Base-by-base conservation (phyloP, 2,113 vertebrate genomes). In the Turdus rufiventris region DNA sequence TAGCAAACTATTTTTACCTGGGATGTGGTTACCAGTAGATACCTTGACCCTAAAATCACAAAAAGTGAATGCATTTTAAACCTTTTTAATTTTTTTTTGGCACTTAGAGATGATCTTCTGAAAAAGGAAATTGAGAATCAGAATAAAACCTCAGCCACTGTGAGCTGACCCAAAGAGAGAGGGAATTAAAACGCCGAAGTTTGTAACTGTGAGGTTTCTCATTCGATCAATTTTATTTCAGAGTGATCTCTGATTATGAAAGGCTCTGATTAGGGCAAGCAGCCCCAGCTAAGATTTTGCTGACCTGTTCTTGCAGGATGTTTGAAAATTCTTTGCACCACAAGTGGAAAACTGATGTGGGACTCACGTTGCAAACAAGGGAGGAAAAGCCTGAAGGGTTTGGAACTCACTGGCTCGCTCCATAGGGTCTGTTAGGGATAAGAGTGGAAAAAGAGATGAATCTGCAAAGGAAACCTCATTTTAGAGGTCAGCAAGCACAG, bases 381-480 rank as follows among this genome's bases (percentile, higher is more conserved):
- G 34, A 63, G 43, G 65, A 61, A 93, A 93, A 94, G 23, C 18
- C 43, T 63, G 61, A 89, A 85, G 76, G 68, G 43, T 68, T 48
- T 83, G 78, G 88, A 75, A 43, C 57, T 48, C 28, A 15, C 60
- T 74, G 86, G 10, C 70, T 56, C 15, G 2, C 51, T 83, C 81
- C 50, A 31, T 50, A 88, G 42, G 73, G 60, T 70, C 48, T 91
- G 68, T 14, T 28, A 56, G 73, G 94, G 83, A 25, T 80, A 71
- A 29, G 76, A 78, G 48, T 78, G 83, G 91, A 94, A 94, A 96
- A 94, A 96, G 56, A 93, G 79, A 93, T 56, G 74, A 95, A 92
- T 94, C 80, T 86, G 91, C 95, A 92, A 57, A 96, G 89, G 93
- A 96, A 97, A 86, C 80, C 95, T 94, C 73, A 68, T 96, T 95